Base-by-base conservation (phyloP, 1,140 invertebrate genomes). In the Dinothrombium tinctorium region DNA sequence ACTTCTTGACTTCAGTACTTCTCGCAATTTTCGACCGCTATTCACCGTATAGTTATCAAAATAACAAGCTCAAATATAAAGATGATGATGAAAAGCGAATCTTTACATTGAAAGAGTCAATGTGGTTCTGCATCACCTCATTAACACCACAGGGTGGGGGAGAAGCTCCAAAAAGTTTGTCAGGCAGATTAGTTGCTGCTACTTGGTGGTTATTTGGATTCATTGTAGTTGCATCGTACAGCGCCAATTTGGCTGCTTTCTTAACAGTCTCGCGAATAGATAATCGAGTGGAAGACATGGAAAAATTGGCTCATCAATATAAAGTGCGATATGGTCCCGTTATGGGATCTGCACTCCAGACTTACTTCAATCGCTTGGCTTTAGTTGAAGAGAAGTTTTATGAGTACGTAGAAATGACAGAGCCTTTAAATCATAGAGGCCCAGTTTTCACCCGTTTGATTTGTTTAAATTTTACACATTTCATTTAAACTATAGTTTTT, bases 111-210 rank as follows among this genome's bases (percentile, higher is more conserved):
- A 40, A 92, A 53, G 89, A 95, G 59, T 89, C 84, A 53, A 64
- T 95, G 0, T 95, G 90, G 89, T 96, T 95, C 56, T 95, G 89
- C 53, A 92, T 95, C 83, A 95, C 87, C 17, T 94, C 86, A 1
- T 55, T 95, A 5, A 95, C 87, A 0, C 86, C 86, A 0, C 39
- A 40, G 11, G 69, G 83, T 0, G 83, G 84, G 3, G 89, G 89
- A 0, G 89, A 96, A 59, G 87, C 89, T 0, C 90, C 90, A 0
- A 86, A 86, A 55, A 86, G 86, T 60, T 60, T 92, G 0, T 89
- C 82, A 0, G 87, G 86, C 0, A 66, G 84, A 42, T 61, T 94
- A 0, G 74, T 94, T 0, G 86, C 84, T 1, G 87, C 84, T 2
- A 92, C 84, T 0, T 94, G 87, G 86, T 95, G 87, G 87, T 59